Evolutionary conservation across 1,140 invertebrate species (phyloP).

Genomic region (Platorchestia sp.): DNA sequence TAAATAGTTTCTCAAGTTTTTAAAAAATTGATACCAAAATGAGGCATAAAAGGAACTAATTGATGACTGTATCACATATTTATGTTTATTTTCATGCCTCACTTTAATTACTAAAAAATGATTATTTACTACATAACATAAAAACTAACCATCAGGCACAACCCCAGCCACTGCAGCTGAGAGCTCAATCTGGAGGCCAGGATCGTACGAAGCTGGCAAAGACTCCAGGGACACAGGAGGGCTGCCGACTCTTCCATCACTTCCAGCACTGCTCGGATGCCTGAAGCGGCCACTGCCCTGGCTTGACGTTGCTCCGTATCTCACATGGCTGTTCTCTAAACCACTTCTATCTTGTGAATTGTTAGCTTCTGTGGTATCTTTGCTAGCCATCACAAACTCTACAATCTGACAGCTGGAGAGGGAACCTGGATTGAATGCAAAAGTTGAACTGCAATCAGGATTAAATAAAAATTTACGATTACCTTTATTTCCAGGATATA

Average conservation of each 20-base stretch:
- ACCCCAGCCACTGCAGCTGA: conserved; percentile 80
- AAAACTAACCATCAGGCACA: conserved; percentile 80
- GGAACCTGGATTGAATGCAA: no score
- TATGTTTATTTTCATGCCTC: no score
- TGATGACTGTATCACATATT: no score
- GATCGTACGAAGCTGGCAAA: conserved; percentile 61
- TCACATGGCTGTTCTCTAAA: background rate
- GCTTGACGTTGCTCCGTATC: background rate
- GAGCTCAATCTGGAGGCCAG: conserved; percentile 81
- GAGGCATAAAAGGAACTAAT: no score
- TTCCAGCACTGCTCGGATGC: background rate
- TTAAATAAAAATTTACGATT: no score
- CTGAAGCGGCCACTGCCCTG: background rate
- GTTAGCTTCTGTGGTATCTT: background rate
- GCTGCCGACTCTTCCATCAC: background rate
- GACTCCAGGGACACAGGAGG: conserved; percentile 38
- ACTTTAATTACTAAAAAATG: no score
- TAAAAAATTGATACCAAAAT: no score
- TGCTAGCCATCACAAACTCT: conserved; percentile 25
- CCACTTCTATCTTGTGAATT: background rate
- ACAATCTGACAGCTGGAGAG: no score
- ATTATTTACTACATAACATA: background rate
- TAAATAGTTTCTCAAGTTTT: no score
- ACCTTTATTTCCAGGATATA: no score
- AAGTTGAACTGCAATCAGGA: no score